Conservation (phyloP, 2,797 vertebrate species). For the Megaceryle alcyon region DNA sequence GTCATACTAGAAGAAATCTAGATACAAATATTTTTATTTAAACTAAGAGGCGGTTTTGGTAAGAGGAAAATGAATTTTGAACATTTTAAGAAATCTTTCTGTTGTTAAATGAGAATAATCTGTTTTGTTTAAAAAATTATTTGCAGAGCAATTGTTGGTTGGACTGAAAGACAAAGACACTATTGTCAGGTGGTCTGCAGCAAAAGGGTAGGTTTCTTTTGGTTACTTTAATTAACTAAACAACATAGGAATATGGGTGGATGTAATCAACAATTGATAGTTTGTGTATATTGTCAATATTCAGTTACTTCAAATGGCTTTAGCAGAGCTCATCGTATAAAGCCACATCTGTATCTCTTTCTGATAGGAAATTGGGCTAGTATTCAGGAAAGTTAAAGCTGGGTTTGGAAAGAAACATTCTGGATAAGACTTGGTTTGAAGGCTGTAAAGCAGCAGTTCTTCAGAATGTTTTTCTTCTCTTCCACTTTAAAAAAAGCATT, state of each 20-base stretch:
- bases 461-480: neutral
- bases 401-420: neutral
- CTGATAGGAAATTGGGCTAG: neutral
- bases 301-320: neutral
- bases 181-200: constrained; percentile 96
- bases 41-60: neutral
- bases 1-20: neutral
- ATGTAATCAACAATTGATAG: neutral
- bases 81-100: neutral
- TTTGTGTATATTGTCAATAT: neutral
- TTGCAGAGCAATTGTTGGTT: constrained; percentile 89
- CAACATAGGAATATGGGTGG: neutral
- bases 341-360: neutral
- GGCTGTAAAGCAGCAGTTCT: neutral
- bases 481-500: neutral
- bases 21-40: neutral
- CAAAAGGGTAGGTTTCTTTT: constrained; percentile 88
- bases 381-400: neutral
- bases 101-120: neutral
- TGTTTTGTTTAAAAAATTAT: constrained; percentile 4
- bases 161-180: constrained; percentile 97
- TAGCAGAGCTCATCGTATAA: neutral
- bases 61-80: neutral
- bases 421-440: neutral
- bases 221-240: neutral